Percentiles rank a stretch among this genome's conserved stretches.
Evolutionary conservation across 2,888 invertebrate species (phyloP).

Genomic region (Eupithecia abbreviata): DNA sequence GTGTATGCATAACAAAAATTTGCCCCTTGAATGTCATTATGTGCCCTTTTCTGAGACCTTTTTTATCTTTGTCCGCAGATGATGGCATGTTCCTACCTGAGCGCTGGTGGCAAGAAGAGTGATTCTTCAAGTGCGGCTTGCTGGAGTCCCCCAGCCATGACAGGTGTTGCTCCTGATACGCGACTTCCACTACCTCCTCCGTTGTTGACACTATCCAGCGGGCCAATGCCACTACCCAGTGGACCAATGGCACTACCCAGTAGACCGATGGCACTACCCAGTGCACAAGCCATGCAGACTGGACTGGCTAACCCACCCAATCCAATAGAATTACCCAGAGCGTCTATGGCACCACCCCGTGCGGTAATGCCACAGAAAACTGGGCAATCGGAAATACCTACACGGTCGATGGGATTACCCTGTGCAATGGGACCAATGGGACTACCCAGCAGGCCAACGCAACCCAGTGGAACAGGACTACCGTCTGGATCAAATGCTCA

Average conservation of each 20-base stretch:
- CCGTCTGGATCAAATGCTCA: conserved; percentile 9
- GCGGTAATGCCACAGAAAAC: neutral
- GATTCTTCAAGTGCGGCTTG: conserved; percentile 65
- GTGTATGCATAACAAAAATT: neutral
- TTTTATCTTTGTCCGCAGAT: conserved; percentile 69
- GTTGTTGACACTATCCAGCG: neutral
- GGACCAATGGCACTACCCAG: conserved; percentile 30
- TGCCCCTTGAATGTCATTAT: neutral
- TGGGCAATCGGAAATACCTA: conserved; percentile 1
- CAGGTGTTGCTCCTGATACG: conserved; percentile 27
- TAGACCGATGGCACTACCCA: conserved; percentile 15
- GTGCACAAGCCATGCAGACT: conserved; percentile 15
- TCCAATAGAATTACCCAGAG: conserved; percentile 14
- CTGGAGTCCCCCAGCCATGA: conserved; percentile 70
- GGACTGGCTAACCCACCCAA: neutral
- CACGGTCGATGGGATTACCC: neutral
- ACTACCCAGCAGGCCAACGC: conserved; percentile 11
- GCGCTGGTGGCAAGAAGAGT: conserved; percentile 66
- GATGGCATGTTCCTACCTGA: conserved; percentile 82
- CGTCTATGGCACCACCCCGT: conserved; percentile 11
- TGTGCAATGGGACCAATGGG: conserved; percentile 7
- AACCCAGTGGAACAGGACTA: neutral
- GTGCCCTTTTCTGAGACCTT: neutral
- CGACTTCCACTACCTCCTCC: conserved; percentile 10
- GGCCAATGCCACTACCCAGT: conserved; percentile 41